A percentile compares a stretch with the other conserved stretches of the same genome.
These are phyloP conservation scores for Phengaris arion DNA, from an alignment of 2,888 invertebrate genomes.

Conservation along the genomic window DNA sequence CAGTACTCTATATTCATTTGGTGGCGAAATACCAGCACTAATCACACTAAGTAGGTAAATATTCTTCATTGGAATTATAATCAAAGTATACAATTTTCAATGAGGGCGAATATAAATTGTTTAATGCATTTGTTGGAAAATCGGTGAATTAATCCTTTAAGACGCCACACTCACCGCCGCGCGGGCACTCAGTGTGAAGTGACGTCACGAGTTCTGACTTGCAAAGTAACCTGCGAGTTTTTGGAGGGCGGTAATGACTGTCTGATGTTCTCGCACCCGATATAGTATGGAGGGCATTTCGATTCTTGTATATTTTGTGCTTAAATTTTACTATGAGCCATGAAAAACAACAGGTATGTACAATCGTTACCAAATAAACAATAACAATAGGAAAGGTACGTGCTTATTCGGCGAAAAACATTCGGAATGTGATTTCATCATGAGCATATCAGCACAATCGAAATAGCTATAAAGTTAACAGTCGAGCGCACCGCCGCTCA, in stretches of 20 bases:
- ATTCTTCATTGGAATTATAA: not conserved
- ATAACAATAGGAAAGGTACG: not conserved
- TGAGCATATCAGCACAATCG: conserved; percentile 4
- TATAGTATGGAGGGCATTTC: conserved; percentile 46
- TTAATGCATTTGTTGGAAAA: not conserved
- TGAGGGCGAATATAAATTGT: not conserved
- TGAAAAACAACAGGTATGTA: not conserved
- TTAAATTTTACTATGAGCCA: not conserved
- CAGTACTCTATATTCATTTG: too few species aligned
- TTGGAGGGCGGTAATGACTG: conserved; percentile 75
- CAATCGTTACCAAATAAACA: not conserved
- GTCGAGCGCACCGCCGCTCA: conserved; percentile 60
- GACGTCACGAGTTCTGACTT: conserved; percentile 70
- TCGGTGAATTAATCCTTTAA: conserved; percentile 22
- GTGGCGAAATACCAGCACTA: too few species aligned
- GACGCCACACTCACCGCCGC: conserved; percentile 43
- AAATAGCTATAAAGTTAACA: conserved; percentile 39
- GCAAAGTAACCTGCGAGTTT: conserved; percentile 74
- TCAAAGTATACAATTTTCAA: not conserved
- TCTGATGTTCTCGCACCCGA: conserved; percentile 62
- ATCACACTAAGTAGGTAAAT: too few species aligned
- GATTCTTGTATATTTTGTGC: not conserved
- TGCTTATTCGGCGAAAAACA: conserved; percentile 7
- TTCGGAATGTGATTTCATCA: conserved; percentile 6
- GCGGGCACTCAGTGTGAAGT: conserved; percentile 42